Evolutionary conservation across 2,113 vertebrate genomes (phyloP).

Genomic region (Peromyscus californicus): DNA sequence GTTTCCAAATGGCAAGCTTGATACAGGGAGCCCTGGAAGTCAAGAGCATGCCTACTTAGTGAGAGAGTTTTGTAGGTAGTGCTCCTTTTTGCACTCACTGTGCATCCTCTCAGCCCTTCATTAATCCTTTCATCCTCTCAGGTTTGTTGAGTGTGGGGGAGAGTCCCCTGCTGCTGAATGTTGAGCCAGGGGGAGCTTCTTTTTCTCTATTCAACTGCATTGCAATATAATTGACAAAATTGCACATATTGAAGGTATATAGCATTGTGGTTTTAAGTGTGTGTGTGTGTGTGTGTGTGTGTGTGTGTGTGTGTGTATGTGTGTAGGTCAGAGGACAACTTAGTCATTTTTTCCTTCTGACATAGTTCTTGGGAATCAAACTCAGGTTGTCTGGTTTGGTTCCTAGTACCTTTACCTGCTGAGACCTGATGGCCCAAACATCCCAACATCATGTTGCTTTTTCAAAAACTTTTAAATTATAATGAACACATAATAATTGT

Average conservation of each 20-base stretch:
- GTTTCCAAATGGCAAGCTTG: not conserved
- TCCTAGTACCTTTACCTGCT: not conserved
- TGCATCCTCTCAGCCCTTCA: too few species aligned
- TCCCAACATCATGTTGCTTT: not conserved
- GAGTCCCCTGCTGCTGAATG: not conserved
- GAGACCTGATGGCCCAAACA: not conserved
- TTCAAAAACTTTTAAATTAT: not conserved
- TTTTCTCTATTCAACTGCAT: not conserved
- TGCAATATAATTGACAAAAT: not conserved
- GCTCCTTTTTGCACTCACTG: accelerated
- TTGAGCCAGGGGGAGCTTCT: not conserved
- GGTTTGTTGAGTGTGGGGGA: not conserved
- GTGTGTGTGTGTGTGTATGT: not conserved
- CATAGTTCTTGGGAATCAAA: not conserved
- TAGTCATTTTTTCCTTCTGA: not conserved
- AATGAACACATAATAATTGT: not conserved
- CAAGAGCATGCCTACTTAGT: not conserved
- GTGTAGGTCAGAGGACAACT: not conserved
- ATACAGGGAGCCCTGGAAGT: not conserved
- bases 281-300: not conserved
- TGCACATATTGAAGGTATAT: not conserved
- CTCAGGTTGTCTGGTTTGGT: not conserved
- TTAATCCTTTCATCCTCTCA: not conserved
- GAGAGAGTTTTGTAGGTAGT: not conserved
- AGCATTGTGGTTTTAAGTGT: not conserved